Conservation (phyloP, 2,113 vertebrate genomes). For the Glareola pratincola region DNA sequence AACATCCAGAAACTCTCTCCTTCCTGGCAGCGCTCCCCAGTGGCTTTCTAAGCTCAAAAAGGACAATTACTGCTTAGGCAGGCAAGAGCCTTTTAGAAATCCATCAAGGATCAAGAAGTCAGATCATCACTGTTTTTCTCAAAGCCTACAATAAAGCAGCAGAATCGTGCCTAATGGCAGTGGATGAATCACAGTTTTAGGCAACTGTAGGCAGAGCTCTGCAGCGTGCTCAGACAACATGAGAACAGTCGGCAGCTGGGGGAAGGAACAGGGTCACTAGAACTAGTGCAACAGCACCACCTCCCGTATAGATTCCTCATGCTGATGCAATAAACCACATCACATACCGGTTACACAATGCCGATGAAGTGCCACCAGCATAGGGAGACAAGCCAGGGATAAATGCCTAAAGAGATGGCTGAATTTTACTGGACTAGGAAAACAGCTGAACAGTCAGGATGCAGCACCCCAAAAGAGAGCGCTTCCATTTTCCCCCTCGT, state of each 20-base stretch:
- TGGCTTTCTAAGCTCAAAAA: constrained; percentile 9
- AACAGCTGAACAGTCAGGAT: not conserved
- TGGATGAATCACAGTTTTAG: not conserved
- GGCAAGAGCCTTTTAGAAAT: not conserved
- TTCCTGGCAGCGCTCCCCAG: not conserved
- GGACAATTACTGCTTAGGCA: not conserved
- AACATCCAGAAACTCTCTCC: not conserved
- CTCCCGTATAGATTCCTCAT: not conserved
- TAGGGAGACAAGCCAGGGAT: not conserved
- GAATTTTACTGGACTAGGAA: not conserved
- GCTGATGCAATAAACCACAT: constrained; percentile 29
- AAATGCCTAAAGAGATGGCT: not conserved
- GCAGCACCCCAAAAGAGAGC: not conserved
- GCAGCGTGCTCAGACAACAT: not conserved
- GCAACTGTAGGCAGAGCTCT: not conserved
- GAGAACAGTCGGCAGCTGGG: not conserved
- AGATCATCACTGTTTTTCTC: not conserved
- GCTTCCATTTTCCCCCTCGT: not conserved
- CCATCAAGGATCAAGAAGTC: not conserved
- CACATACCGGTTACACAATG: not conserved
- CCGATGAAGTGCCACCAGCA: not conserved
- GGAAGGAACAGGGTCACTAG: not conserved
- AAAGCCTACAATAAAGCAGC: not conserved
- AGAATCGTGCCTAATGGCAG: not conserved
- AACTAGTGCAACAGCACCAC: constrained; percentile 58